Evolutionary conservation across 2,113 vertebrate species (phyloP).

Genomic region (Tragelaphus strepsiceros): DNA sequence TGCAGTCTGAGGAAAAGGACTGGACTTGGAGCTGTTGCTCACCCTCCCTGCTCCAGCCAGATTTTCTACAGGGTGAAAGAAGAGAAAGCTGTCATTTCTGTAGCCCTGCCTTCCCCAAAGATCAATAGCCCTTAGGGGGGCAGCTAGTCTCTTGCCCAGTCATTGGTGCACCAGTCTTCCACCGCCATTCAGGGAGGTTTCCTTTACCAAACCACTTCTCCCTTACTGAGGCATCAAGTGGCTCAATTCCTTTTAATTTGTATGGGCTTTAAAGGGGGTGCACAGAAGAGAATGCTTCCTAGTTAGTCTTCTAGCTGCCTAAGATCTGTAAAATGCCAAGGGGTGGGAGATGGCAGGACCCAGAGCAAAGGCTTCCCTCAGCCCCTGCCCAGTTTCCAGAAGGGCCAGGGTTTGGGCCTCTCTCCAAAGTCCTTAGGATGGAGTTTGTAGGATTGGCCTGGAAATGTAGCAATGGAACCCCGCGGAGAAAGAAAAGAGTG

Average conservation of each 20-base stretch:
- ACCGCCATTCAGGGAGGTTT: not conserved
- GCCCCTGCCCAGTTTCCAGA: not conserved
- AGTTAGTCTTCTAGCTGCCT: not conserved
- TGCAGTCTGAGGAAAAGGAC: not conserved
- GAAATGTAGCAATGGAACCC: not conserved
- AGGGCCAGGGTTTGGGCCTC: not conserved
- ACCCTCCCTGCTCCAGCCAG: not conserved
- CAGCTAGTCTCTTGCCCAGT: not conserved
- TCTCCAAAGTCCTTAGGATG: not conserved
- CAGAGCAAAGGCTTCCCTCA: not conserved
- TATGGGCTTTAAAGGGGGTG: not conserved
- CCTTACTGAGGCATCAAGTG: not conserved
- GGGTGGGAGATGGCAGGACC: not conserved
- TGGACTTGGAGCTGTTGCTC: not conserved
- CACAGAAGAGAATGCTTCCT: not conserved
- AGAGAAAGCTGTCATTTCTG: not conserved
- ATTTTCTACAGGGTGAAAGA: not conserved
- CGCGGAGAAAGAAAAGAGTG: not conserved
- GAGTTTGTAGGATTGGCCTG: not conserved
- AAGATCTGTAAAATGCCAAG: not conserved
- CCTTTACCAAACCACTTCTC: not conserved
- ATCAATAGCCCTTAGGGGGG: not conserved
- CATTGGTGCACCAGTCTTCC: not conserved
- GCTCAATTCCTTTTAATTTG: not conserved
- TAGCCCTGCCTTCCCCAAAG: not conserved